Evolutionary conservation across 2,113 vertebrate genomes (phyloP).

Genomic region (Tragulus kanchil): DNA sequence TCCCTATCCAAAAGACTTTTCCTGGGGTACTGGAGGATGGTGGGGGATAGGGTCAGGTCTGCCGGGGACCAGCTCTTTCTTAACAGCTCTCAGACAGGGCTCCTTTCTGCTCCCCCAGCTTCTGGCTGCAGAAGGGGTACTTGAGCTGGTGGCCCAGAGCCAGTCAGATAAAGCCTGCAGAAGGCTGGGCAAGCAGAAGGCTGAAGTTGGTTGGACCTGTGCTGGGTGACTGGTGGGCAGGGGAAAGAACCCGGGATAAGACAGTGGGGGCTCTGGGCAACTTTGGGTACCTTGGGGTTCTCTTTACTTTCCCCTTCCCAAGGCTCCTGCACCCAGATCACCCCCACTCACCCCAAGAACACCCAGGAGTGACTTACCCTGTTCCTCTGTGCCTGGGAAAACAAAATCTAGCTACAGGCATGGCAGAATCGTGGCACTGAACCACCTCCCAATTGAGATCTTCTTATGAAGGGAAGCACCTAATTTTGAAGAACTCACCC

Average conservation of each 20-base stretch:
- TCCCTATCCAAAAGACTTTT: slow-evolving; percentile 83
- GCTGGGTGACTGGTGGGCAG: not conserved
- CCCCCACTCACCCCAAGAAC: not conserved
- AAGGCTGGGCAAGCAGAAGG: not conserved
- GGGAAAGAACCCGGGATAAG: fast-evolving
- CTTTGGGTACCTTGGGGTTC: too few relatives aligned
- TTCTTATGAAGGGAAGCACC: slow-evolving; percentile 62
- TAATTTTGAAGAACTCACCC: slow-evolving; percentile 81
- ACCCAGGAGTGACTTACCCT: slow-evolving; percentile 85
- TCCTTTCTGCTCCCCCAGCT: not conserved
- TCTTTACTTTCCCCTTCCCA: not conserved
- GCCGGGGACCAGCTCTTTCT: slow-evolving; percentile 47
- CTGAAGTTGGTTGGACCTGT: slow-evolving; percentile 70
- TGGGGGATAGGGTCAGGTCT: not conserved
- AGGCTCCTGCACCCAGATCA: not conserved
- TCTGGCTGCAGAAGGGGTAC: slow-evolving; percentile 15
- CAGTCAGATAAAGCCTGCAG: not conserved
- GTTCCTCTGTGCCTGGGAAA: slow-evolving; percentile 61
- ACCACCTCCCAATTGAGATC: slow-evolving; percentile 69
- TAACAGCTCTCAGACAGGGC: not conserved
- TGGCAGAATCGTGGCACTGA: not conserved
- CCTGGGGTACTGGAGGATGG: not conserved
- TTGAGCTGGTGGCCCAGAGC: slow-evolving; percentile 51
- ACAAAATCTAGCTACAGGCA: slow-evolving; percentile 53
- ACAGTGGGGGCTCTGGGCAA: not conserved